Evolutionary conservation across 2,888 invertebrate species (phyloP), one percentile per base, ranked within the genome.

Genomic region (Philereme vetulata): DNA sequence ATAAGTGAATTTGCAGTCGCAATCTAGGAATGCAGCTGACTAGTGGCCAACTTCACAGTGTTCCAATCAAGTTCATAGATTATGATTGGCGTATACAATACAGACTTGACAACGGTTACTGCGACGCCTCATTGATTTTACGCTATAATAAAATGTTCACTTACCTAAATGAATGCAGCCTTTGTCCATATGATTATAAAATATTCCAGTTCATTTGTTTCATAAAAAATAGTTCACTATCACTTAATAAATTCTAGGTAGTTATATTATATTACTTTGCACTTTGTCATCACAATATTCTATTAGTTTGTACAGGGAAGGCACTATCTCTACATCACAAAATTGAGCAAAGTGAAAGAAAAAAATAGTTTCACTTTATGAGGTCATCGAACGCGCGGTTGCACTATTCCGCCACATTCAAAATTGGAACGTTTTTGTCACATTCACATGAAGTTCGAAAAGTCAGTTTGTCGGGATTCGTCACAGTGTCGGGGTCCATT

Each of bases 61-160:
- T 68, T 83, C 74, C 85, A 88, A 89, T 88, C 90, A 90, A 91
- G 90, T 90, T 91, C 91, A 91, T 88, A 90, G 90, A 91, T 89
- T 89, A 88, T 81, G 87, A 90, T 86, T 88, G 88, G 85, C 88
- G 78, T 84, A 21, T 21, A 21, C 21, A 21, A 21, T 21, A 79
- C 81, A 77, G 77, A 78, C 80, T 72, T 67, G 72, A 74, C 75
- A 61, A 65, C 66, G 46, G 65, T 64, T 56, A 61, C 54, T 58
- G 47, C n/a, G 45, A 46, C 62, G 60, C 66, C 62, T 59, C 54
- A 72, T 64, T 65, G 56, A 62, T 69, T 54, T 56, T 52, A 57
- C 36, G 60, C n/a, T 36, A 46, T n/a, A 51, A 54, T 46, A 66
- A 50, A 63, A 58, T 60, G 47, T 56, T 45, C 36, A 82, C 90